Evolutionary conservation across 2,888 invertebrate genomes (phyloP).

Genomic region (Ectropis crepuscularia): DNA sequence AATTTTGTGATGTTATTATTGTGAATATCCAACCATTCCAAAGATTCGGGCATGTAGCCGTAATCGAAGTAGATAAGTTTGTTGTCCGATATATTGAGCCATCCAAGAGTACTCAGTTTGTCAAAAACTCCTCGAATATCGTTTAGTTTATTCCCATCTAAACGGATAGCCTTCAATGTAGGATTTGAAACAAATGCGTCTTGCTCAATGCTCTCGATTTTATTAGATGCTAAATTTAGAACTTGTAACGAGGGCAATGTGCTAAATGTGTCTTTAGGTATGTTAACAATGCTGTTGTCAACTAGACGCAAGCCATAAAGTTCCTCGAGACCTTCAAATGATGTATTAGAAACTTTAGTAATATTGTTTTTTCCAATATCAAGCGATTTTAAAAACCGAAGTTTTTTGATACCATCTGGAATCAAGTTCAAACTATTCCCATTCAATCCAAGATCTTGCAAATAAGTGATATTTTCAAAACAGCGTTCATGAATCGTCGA

Average conservation of each 20-base stretch:
- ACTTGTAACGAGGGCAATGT: slow-evolving; percentile 89
- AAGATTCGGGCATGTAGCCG: slow-evolving; percentile 89
- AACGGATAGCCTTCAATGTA: slow-evolving; percentile 89
- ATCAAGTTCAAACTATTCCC: slow-evolving; percentile 88
- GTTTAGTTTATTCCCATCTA: slow-evolving; percentile 91
- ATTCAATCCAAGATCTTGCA: slow-evolving; percentile 91
- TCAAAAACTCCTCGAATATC: slow-evolving; percentile 91
- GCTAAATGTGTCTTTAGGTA: slow-evolving; percentile 90
- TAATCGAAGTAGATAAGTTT: slow-evolving; percentile 92
- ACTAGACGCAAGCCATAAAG: slow-evolving; percentile 91
- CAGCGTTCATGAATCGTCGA: slow-evolving; percentile 87
- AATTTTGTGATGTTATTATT: slow-evolving; percentile 90
- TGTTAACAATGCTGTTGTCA: slow-evolving; percentile 90
- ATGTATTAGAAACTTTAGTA: slow-evolving; percentile 87
- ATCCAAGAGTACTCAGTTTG: slow-evolving; percentile 89
- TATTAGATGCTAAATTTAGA: slow-evolving; percentile 92
- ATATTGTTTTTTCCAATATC: slow-evolving; percentile 93
- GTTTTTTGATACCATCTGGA: slow-evolving; percentile 87
- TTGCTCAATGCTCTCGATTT: slow-evolving; percentile 89
- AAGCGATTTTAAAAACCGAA: slow-evolving; percentile 89
- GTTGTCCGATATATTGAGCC: slow-evolving; percentile 93
- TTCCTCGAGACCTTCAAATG: slow-evolving; percentile 90
- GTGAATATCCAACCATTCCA: slow-evolving; percentile 93
- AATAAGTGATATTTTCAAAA: slow-evolving; percentile 90
- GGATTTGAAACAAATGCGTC: slow-evolving; percentile 90